Evolutionary conservation across 2,113 vertebrate genomes (phyloP), one percentile per base, ranked within the genome.

Genomic region (Rissa tridactyla): DNA sequence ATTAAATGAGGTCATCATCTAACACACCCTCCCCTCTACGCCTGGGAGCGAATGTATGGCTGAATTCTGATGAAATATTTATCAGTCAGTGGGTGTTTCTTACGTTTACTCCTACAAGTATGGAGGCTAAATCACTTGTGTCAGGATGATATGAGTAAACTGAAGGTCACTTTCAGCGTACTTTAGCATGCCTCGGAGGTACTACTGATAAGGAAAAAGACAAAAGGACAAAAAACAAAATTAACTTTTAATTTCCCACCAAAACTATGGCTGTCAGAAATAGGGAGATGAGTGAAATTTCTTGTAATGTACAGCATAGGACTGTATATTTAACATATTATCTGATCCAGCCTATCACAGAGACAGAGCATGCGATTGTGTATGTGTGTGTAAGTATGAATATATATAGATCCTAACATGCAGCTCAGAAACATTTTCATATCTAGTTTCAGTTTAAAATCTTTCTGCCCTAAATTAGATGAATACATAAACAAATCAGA

Each of bases 111-210:
- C 91, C 94, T 97, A 96, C 93, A 96, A 97, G 95, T 83, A 91
- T 91, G 92, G 94, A 96, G 95, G 88, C 88, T 95, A 97, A 95
- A 96, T 98, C 89, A 95, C 96, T 97, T 77, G 80, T 97, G 95
- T 97, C 92, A 95, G 97, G 96, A 97, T 96, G 97, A 96, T 96
- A 90, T 75, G 94, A 98, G 87, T 95, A 96, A 97, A 95, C 95
- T 87, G 96, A 98, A 98, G 97, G 98, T 98, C 97, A 98, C 95
- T 98, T 97, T 98, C 94, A 96, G 92, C 92, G 89, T 91, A 88
- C 94, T 97, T 97, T 80, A 90, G 82, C 69, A 83, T 96, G 94
- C 97, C 96, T 98, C 36, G 8, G 90, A 97, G 97, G 95, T 92
- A 91, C 68, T 95, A 89, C 97, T 97, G 97, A 98, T 98, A 98